Base-by-base conservation (phyloP, 2,888 invertebrate genomes). In the Macroteleia sp. region DNA sequence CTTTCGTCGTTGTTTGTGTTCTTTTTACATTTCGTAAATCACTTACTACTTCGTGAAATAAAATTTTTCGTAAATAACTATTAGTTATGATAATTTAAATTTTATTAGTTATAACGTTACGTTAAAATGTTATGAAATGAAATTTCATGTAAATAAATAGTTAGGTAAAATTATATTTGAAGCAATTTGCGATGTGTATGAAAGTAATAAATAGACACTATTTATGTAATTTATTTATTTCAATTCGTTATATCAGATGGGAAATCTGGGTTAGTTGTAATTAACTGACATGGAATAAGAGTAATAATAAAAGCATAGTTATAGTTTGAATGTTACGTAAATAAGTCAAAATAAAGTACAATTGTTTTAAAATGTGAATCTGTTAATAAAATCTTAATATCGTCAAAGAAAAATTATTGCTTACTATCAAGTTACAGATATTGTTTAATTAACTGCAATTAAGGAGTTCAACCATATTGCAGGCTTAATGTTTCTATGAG, bases 361-460 rank as follows among this genome's bases (percentile, higher is more conserved):
- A 12, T 30, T 1, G 14, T 30, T 59, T 59, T 17, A 16, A 48
- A 46, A 20, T 59, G 44, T 36, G 16, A 36, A 34, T 59, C 59
- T 48, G 46, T 25, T 48, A 61, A 61, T 61, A 46, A 46, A 61
- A 48, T 48, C 17, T 61, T 61, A 34, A 61, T 61, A 25, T 22
- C 36, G 8, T 25, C 46, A n/a, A n/a, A 25, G 17, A 46, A 46
- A n/a, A 48, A 25, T 61, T 25, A 61, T 48, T 20, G 25, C 36
- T 16, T 44, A 9, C 44, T 50, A 3, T 25, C 34, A 6, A 25
- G 36, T 14, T 16, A 46, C 12, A 17, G 32, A 36, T 48, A 59
- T 61, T 61, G 48, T 61, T 61, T 61, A 48, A 46, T 46, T 46
- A 46, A 46, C 36, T 12, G 36, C 16, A 36, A 48, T 61, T 48